phyloP scores from a whole-genome alignment of 35 echinoderm and acorn worm genomes.

The Ophiothrix spiculata region DNA sequence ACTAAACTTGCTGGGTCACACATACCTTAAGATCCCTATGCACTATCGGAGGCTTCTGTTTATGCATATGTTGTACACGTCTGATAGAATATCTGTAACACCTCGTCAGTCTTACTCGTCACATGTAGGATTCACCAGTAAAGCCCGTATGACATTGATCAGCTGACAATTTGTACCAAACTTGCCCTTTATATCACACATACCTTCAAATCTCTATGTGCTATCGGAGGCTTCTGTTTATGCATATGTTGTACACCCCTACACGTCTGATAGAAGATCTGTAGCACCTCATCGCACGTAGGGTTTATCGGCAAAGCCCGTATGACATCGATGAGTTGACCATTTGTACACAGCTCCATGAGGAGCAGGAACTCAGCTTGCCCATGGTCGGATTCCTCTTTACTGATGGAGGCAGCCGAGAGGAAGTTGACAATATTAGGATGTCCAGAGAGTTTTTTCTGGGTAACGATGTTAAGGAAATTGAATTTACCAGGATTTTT shows the following conservation, averaged over 20 bases:
- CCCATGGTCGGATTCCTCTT: conserved; percentile 85
- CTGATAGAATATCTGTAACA: too few species aligned
- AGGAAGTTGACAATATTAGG: conserved; percentile 87
- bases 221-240: conserved; percentile 79
- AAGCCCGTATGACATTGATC: conserved; percentile 51
- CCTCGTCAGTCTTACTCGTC: too few species aligned
- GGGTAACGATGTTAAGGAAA: conserved; percentile 20
- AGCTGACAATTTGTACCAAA: conserved; percentile 67
- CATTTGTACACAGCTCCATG: conserved; percentile 81
- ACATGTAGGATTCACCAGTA: conserved; percentile 9
- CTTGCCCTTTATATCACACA: too few species aligned
- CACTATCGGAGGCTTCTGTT: too few species aligned
- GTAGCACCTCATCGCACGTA: conserved; percentile 78
- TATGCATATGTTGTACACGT: too few species aligned
- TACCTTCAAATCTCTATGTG: conserved; percentile 95
- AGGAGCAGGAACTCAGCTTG: conserved; percentile 86
- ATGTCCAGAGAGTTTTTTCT: conserved; percentile 96
- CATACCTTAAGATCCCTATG: too few species aligned
- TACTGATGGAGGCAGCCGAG: conserved; percentile 85
- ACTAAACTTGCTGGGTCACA: too few species aligned
- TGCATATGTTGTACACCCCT: conserved; percentile 90
- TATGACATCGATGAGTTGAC: conserved; percentile 71
- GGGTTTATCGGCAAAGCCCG: conserved; percentile 20
- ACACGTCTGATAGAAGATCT: conserved; percentile 88
- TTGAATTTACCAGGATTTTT: too few species aligned